phyloP scores from a whole-genome alignment of 1,140 invertebrate genomes.

The Rhagoletis zephyria region DNA sequence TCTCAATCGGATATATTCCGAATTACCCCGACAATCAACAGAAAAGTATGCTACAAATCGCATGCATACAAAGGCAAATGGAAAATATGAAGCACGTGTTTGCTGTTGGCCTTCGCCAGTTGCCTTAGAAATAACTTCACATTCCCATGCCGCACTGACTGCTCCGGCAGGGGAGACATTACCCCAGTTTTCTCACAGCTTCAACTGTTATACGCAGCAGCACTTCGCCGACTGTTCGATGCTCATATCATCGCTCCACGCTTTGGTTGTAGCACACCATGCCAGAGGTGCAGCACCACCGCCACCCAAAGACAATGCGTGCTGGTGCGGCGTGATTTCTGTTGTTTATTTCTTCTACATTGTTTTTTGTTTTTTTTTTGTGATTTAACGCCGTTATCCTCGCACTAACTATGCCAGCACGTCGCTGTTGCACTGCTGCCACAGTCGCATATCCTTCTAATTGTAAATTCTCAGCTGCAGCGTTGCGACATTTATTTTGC shows the following conservation, averaged over 20 bases:
- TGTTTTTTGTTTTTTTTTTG: background rate
- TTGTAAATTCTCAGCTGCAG: constrained; percentile 2
- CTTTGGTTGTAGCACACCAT: too few species aligned
- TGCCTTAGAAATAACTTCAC: background rate
- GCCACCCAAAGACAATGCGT: background rate
- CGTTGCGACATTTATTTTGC: constrained; percentile 28
- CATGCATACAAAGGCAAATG: background rate
- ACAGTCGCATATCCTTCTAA: background rate
- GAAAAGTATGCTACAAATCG: background rate
- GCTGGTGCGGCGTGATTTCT: background rate
- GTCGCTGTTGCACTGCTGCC: background rate
- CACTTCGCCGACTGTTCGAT: background rate
- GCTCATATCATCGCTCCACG: too few species aligned
- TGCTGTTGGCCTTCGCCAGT: background rate
- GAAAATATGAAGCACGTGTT: constrained; percentile 28
- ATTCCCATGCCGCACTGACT: background rate
- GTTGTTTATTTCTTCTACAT: background rate
- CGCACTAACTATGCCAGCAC: background rate
- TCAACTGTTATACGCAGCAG: constrained; percentile 19
- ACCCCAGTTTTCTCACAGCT: background rate
- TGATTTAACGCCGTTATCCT: background rate
- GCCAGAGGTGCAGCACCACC: too few species aligned
- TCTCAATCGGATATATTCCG: background rate
- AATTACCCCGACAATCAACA: background rate
- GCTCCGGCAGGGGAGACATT: background rate